Conservation (phyloP, 2,113 vertebrate species). For the Hippopotamus amphibius region DNA sequence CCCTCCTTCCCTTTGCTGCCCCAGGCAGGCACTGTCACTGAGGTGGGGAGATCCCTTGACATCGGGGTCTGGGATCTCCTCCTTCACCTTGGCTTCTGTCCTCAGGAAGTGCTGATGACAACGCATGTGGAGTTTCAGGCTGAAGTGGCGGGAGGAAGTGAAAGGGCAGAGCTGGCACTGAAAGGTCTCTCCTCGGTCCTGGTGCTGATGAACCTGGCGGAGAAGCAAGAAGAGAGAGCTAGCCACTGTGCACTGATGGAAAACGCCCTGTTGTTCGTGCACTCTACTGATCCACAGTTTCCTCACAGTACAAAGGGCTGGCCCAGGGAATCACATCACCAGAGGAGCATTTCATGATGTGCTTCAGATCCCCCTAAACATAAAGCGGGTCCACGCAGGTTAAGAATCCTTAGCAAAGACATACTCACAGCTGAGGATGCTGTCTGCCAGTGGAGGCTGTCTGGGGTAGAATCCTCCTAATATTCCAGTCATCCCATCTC, state of each 20-base stretch:
- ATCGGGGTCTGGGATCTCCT: constrained; percentile 96
- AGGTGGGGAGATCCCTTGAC: constrained; percentile 91
- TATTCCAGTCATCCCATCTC: background rate
- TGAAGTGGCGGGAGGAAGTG: constrained; percentile 99
- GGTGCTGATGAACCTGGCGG: constrained; percentile 98
- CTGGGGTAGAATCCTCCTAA: background rate
- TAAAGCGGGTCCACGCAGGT: constrained; percentile 15
- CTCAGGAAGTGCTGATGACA: constrained; percentile 99
- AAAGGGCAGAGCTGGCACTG: constrained; percentile 99
- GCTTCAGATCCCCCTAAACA: constrained; percentile 11
- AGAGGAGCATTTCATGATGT: background rate
- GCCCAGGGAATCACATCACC: background rate
- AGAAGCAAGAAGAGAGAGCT: constrained; percentile 69
- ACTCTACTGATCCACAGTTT: rapidly evolving
- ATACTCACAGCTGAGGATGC: background rate
- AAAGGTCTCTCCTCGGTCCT: constrained; percentile 99
- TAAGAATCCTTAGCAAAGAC: constrained; percentile 36
- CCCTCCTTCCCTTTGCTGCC: constrained; percentile 88
- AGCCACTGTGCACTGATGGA: rapidly evolving
- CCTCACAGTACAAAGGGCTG: background rate
- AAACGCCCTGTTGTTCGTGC: rapidly evolving
- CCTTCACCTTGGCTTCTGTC: constrained; percentile 97
- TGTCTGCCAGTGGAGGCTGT: background rate
- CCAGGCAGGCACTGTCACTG: constrained; percentile 87
- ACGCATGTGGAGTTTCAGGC: constrained; percentile 99